A percentile compares a stretch with the other conserved stretches of the same genome.
These are phyloP conservation scores for Limnephilus lunatus DNA, from an alignment of 2,888 invertebrate genomes.

Conservation along the genomic window DNA sequence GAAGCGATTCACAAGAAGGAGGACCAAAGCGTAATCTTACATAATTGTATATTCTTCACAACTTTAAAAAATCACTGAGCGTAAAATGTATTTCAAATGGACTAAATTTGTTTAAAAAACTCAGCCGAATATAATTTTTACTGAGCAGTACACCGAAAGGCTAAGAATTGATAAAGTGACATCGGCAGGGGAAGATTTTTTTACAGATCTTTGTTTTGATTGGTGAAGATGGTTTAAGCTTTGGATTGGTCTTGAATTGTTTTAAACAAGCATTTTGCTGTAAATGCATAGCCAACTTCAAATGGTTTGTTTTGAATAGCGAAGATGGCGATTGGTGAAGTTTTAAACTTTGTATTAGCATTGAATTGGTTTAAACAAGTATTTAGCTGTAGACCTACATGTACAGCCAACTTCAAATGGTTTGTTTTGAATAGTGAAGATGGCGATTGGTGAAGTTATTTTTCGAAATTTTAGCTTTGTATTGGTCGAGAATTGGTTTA, in stretches of 20 bases:
- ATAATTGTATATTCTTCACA: not conserved
- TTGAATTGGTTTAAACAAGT: no score
- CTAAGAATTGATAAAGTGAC: not conserved
- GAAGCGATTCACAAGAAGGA: not conserved
- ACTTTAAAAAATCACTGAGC: not conserved
- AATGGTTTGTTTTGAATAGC: not conserved
- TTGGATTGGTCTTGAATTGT: no score
- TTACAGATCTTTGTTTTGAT: not conserved
- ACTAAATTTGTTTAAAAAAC: not conserved
- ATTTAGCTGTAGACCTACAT: not conserved
- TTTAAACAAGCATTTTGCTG: not conserved
- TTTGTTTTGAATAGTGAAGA: not conserved
- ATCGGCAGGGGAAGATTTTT: not conserved
- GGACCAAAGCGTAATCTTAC: slow-evolving; percentile 1
- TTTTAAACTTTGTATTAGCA: no score
- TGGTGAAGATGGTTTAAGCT: not conserved
- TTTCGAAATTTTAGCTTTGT: no score
- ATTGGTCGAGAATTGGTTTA: no score
- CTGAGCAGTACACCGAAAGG: not conserved
- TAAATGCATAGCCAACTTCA: no score
- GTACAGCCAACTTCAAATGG: not conserved
- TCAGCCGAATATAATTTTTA: not conserved
- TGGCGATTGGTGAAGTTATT: no score
- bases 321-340: no score
- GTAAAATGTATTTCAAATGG: not conserved